Percentiles rank a stretch among this genome's conserved stretches.
Evolutionary conservation across 2,888 invertebrate genomes (phyloP).

Genomic region (Sinodicranocentrus sp.): DNA sequence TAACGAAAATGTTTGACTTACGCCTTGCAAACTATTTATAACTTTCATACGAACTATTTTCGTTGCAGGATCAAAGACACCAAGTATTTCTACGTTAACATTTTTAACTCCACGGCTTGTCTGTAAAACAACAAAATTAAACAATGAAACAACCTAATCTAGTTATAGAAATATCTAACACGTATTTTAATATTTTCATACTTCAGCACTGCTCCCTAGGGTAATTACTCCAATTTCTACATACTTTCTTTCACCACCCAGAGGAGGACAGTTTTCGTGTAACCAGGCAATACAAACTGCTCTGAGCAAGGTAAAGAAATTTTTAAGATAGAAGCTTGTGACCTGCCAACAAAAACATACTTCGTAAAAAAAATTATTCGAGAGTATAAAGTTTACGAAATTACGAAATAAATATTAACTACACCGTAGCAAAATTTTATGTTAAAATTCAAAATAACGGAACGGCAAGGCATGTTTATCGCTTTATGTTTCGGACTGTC

Average conservation of each 20-base stretch:
- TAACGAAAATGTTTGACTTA: background rate
- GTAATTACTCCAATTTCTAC: slow-evolving; percentile 92
- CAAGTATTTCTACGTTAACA: slow-evolving; percentile 92
- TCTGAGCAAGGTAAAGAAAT: slow-evolving; percentile 85
- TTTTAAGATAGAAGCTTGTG: slow-evolving; percentile 84
- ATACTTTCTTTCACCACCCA: slow-evolving; percentile 86
- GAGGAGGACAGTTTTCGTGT: slow-evolving; percentile 86
- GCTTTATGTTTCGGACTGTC: too few relatives aligned
- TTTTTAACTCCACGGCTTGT: slow-evolving; percentile 79
- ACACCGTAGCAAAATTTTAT: too few relatives aligned
- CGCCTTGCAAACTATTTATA: slow-evolving; percentile 81
- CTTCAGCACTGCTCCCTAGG: slow-evolving; percentile 85
- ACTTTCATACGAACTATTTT: slow-evolving; percentile 88
- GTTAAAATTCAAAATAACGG: too few relatives aligned
- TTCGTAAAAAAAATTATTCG: too few relatives aligned
- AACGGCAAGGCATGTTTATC: too few relatives aligned
- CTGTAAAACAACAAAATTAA: too few relatives aligned
- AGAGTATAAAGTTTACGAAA: too few relatives aligned
- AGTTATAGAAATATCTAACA: background rate
- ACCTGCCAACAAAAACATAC: slow-evolving; percentile 77
- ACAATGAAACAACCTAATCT: too few relatives aligned
- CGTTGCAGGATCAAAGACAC: slow-evolving; percentile 87
- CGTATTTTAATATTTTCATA: slow-evolving; percentile 5
- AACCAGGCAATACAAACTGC: slow-evolving; percentile 89
- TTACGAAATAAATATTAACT: too few relatives aligned